Conservation (phyloP, 2,797 vertebrate species). For the Decapterus maruadsi region DNA sequence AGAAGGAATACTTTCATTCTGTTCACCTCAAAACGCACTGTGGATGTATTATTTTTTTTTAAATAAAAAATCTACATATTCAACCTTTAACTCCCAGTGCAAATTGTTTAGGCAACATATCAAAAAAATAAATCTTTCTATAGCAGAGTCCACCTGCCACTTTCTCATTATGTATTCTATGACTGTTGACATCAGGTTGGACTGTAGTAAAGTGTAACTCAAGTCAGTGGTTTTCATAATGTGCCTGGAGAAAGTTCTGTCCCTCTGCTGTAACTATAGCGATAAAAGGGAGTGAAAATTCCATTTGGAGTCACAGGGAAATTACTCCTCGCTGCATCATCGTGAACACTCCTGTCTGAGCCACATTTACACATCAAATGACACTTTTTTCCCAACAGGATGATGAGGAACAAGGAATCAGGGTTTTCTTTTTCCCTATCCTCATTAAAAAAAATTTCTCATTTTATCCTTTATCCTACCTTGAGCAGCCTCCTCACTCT, state of each 20-base stretch:
- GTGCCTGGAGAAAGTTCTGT: not conserved
- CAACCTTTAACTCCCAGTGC: not conserved
- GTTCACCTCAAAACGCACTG: too few relatives aligned
- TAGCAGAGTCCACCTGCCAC: not conserved
- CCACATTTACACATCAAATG: slow-evolving; percentile 51
- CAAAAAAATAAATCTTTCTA: not conserved
- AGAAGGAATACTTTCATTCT: too few relatives aligned
- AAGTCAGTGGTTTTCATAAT: slow-evolving; percentile 19
- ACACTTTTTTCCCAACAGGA: slow-evolving; percentile 40
- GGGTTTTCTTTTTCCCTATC: slow-evolving; percentile 7
- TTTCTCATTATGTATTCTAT: not conserved
- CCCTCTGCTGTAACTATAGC: slow-evolving; percentile 10
- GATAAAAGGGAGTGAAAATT: slow-evolving; percentile 22
- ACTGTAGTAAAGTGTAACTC: not conserved
- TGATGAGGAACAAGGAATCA: slow-evolving; percentile 29
- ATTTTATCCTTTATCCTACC: slow-evolving; percentile 52
- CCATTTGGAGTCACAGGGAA: slow-evolving; percentile 30
- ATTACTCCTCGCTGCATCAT: slow-evolving; percentile 24
- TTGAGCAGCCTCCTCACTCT: slow-evolving; percentile 56
- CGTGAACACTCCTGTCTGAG: slow-evolving; percentile 16
- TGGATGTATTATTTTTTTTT: too few relatives aligned
- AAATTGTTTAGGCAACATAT: slow-evolving; percentile 8
- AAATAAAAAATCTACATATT: too few relatives aligned
- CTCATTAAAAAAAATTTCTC: slow-evolving; percentile 45
- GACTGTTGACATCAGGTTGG: slow-evolving; percentile 17